Evolutionary conservation across 1,140 invertebrate genomes (phyloP), one percentile per base, ranked within the genome.

Genomic region (Zophobas atratus): DNA sequence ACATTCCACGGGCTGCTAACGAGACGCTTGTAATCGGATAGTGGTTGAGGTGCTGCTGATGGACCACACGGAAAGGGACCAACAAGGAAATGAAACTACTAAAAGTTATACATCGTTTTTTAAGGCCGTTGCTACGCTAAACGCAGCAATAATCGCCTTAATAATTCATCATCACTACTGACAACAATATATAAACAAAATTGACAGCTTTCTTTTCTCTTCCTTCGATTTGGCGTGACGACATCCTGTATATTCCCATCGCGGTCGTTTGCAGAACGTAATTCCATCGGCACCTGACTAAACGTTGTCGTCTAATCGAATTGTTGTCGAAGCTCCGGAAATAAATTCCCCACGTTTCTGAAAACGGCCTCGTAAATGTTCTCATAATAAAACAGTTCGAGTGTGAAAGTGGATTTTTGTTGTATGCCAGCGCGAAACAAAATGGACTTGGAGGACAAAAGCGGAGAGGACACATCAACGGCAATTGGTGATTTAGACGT

Each of bases 381-480:
- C 70, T 75, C 78, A 81, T 81, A 81, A 81, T 81, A 81, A 81
- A 81, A 81, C 75, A 81, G 78, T 74, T 81, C 46, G 75, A 81
- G 80, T 81, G 80, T 81, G 80, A 81, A 81, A 81, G 80, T 81
- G 80, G 80, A 81, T 81, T 81, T 81, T 81, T 76, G 78, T 77
- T 81, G 75, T 76, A 34, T 60, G 3, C 43, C 20, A 20, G 43
- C 63, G 48, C 57, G 76, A 80, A 78, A 80, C 76, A 80, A 80
- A 80, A 80, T 80, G 76, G 79, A 35, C 77, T 33, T 67, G 57
- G 56, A 41, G 48, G 6, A 80, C 79, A 80, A 80, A 78, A 77
- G 77, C 49, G 6, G 6, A 46, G 51, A 6, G 56, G 70, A 43
- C 76, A 70, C 75, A 74, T 77, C 67, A 48, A 51, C 46, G 46